A percentile compares a stretch with the other conserved stretches of the same genome.
Conservation (phyloP, 1,140 invertebrate species). For the Hylyphantes graminicola region DNA sequence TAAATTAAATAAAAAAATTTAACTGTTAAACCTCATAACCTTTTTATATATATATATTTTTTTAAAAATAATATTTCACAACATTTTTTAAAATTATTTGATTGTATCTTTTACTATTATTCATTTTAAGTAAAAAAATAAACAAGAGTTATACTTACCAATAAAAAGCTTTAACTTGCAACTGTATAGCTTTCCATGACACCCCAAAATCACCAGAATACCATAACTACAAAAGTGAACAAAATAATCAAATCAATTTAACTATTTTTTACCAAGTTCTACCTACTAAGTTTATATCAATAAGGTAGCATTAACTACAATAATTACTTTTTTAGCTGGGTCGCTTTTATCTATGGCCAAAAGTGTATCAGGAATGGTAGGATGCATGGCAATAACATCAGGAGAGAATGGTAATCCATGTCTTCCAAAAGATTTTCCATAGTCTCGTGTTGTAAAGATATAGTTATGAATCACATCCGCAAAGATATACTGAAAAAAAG, state of each 20-base stretch:
- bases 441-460: slow-evolving; percentile 81
- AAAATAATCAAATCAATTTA: neutral
- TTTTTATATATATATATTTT: no score
- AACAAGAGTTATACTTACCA: slow-evolving; percentile 72
- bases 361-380: slow-evolving; percentile 74
- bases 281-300: no score
- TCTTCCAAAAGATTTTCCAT: slow-evolving; percentile 75
- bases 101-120: no score
- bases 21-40: no score
- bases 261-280: neutral
- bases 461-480: slow-evolving; percentile 81
- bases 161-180: slow-evolving; percentile 81
- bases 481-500: slow-evolving; percentile 80
- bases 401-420: slow-evolving; percentile 78
- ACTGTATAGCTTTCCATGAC: slow-evolving; percentile 76
- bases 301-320: neutral
- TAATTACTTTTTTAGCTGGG: slow-evolving; percentile 74
- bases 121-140: no score
- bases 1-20: no score
- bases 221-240: slow-evolving; percentile 74
- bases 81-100: no score
- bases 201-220: slow-evolving; percentile 80
- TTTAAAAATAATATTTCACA: no score
- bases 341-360: slow-evolving; percentile 80
- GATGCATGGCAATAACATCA: slow-evolving; percentile 80